Percentiles rank a stretch among this genome's conserved stretches.
Evolutionary conservation across 53 echinoderm and acorn worm genomes (phyloP).

Genomic region (Antedon mediterranea): DNA sequence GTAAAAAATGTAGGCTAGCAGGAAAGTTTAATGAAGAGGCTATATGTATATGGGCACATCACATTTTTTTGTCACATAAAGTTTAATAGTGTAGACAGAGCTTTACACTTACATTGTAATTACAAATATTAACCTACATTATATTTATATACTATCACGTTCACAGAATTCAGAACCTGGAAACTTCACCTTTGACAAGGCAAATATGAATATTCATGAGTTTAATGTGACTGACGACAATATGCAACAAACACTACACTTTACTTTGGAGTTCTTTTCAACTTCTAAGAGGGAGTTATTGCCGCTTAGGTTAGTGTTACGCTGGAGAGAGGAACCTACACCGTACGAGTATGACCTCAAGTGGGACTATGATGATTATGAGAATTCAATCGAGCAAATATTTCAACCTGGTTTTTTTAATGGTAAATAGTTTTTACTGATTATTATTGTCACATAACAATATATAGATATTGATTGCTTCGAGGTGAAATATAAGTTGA

Average conservation of each 20-base stretch:
- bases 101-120: no score
- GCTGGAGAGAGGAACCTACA: conserved; percentile 23
- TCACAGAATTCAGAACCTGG: conserved; percentile 19
- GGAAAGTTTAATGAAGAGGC: no score
- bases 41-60: no score
- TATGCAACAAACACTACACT: conserved; percentile 50
- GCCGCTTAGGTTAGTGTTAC: neutral
- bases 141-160: neutral
- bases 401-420: conserved; percentile 59
- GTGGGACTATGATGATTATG: conserved; percentile 39
- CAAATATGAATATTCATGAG: conserved; percentile 61
- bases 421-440: conserved; percentile 29
- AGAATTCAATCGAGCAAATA: conserved; percentile 28
- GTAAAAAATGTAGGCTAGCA: no score
- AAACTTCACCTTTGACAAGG: conserved; percentile 65
- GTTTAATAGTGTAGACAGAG: no score
- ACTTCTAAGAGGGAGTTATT: conserved; percentile 21
- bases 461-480: no score
- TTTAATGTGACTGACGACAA: conserved; percentile 52
- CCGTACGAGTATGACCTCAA: conserved; percentile 39
- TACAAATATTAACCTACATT: no score
- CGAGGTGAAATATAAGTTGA: no score
- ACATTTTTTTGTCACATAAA: no score
- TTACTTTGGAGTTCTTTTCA: conserved; percentile 36
- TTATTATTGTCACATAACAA: no score